Conservation (phyloP, 2,113 vertebrate species). For the Bambusicola thoracicus region DNA sequence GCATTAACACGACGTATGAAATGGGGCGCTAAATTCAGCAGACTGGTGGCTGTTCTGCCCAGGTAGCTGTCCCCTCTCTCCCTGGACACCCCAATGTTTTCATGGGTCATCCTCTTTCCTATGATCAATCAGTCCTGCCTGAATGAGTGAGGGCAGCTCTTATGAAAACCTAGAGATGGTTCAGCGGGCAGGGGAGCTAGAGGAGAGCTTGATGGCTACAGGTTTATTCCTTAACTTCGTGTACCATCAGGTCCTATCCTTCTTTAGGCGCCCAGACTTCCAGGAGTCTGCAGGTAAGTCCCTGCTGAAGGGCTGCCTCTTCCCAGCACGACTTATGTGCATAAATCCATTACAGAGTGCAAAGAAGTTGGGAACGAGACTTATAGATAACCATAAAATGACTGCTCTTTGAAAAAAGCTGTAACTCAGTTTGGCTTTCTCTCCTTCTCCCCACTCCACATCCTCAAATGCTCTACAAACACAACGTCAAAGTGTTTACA, state of each 20-base stretch:
- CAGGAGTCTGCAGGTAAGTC: background rate
- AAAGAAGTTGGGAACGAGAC: background rate
- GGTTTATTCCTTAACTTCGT: background rate
- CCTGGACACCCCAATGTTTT: background rate
- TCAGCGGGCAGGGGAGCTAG: background rate
- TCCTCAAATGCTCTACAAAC: background rate
- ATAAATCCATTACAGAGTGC: background rate
- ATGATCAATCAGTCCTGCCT: no score
- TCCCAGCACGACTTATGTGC: background rate
- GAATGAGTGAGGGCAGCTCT: background rate
- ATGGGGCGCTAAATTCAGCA: slow-evolving; percentile 20
- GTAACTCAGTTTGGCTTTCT: background rate
- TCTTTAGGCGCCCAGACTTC: background rate
- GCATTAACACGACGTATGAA: slow-evolving; percentile 23
- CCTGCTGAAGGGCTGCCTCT: background rate
- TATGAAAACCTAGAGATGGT: background rate
- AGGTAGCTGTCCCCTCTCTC: background rate
- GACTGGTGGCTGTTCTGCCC: slow-evolving; percentile 12
- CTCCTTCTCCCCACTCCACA: background rate
- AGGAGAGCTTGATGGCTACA: background rate
- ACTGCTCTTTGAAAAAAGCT: background rate
- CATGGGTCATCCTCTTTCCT: background rate
- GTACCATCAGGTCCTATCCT: background rate
- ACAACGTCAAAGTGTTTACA: background rate
- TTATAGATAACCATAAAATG: fast-evolving